These are phyloP conservation scores for Anolis apletophallus DNA, from an alignment of 2,797 vertebrate genomes.

Conservation along the genomic window DNA sequence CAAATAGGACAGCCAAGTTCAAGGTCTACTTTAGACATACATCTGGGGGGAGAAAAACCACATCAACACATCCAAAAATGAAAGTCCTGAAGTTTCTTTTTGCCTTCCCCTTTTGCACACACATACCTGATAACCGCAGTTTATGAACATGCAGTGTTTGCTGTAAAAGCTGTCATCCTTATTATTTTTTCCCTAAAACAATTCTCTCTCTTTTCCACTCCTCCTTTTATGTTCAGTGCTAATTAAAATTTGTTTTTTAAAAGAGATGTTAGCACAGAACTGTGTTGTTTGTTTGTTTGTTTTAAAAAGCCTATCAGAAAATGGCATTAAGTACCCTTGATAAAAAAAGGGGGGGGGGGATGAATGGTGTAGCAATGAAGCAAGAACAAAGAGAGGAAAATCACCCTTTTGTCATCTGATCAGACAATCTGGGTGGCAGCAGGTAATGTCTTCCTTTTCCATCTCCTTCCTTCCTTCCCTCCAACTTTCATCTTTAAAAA, in stretches of 20 bases:
- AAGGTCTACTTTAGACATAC: background rate
- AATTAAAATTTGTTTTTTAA: background rate
- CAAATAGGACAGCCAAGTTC: slow-evolving; percentile 17
- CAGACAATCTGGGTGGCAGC: background rate
- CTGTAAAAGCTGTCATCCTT: background rate
- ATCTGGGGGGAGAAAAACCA: background rate
- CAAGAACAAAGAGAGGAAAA: background rate
- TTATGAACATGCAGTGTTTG: background rate
- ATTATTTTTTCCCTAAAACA: slow-evolving; percentile 36
- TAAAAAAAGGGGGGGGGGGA: background rate
- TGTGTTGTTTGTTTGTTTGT: background rate
- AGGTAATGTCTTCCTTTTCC: background rate
- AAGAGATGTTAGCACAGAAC: background rate
- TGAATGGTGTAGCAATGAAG: too few species aligned
- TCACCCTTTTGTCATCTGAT: background rate
- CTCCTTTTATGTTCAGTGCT: background rate
- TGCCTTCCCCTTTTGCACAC: background rate
- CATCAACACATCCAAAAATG: background rate
- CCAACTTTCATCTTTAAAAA: background rate
- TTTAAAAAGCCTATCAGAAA: background rate
- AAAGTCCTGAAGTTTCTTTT: too few species aligned
- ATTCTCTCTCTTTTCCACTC: too few species aligned
- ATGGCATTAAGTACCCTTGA: background rate
- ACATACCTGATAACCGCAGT: background rate
- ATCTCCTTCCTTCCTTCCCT: background rate